phyloP scores from a whole-genome alignment of 2,113 vertebrate genomes.

The Menidia beryllina region DNA sequence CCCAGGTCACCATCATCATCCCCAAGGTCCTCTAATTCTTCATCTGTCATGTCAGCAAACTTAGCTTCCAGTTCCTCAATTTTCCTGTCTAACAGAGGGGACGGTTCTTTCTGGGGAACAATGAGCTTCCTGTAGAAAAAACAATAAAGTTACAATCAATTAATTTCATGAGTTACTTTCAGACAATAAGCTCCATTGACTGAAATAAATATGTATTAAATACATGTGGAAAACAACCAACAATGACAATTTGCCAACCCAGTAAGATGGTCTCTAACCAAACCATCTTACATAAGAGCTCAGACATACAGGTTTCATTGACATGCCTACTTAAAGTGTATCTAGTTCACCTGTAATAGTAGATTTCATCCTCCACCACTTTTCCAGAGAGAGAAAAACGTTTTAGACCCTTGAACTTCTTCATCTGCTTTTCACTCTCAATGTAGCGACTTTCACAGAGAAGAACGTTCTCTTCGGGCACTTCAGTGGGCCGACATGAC shows the following conservation, averaged over 20 bases:
- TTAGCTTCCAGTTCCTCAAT: conserved; percentile 97
- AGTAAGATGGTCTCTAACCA: not conserved
- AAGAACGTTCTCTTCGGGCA: conserved; percentile 92
- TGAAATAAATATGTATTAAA: not conserved
- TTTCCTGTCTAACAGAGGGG: conserved; percentile 95
- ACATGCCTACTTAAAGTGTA: not conserved
- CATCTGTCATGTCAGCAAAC: conserved; percentile 97
- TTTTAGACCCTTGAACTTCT: conserved; percentile 98
- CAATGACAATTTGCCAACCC: not conserved
- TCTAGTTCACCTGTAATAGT: conserved; percentile 92
- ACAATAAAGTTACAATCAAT: not conserved
- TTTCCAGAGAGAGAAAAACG: conserved; percentile 97
- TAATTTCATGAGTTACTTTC: not conserved
- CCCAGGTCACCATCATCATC: conserved; percentile 95
- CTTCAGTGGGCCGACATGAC: conserved; percentile 96
- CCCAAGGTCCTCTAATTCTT: conserved; percentile 95
- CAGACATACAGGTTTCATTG: not conserved
- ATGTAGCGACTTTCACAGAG: conserved; percentile 99
- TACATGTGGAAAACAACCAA: not conserved
- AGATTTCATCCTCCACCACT: conserved; percentile 98
- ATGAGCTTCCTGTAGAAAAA: conserved; percentile 89
- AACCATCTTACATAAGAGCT: not conserved
- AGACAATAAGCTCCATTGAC: not conserved
- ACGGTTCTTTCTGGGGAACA: conserved; percentile 96
- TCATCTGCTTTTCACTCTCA: conserved; percentile 98